Conservation (phyloP, 2,113 vertebrate species). For the Ochotona curzoniae region DNA sequence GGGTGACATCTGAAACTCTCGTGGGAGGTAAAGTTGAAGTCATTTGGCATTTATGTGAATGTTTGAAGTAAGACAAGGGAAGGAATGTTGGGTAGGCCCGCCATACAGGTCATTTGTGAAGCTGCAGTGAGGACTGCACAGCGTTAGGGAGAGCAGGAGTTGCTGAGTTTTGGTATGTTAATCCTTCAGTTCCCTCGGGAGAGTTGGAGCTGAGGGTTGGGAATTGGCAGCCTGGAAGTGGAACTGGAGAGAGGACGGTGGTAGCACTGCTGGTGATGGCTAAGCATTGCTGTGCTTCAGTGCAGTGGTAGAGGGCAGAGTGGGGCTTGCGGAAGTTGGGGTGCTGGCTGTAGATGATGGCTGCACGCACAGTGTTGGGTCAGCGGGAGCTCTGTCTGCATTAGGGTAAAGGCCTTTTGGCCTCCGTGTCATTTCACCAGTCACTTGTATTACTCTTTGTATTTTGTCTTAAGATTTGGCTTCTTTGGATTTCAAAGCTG, state of each 20-base stretch:
- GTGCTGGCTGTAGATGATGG: not conserved
- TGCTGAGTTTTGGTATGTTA: slow-evolving; percentile 17
- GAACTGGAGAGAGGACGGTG: not conserved
- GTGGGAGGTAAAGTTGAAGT: not conserved
- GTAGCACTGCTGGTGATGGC: no score
- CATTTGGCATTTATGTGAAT: not conserved
- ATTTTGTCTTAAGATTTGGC: slow-evolving; percentile 4
- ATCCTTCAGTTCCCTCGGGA: not conserved
- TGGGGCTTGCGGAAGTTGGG: not conserved
- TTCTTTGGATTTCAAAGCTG: slow-evolving; percentile 35
- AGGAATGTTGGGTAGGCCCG: not conserved
- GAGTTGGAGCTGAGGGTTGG: not conserved
- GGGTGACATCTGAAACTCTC: not conserved
- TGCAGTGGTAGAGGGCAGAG: not conserved
- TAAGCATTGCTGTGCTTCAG: not conserved
- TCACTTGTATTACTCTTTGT: not conserved
- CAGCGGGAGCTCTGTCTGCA: not conserved
- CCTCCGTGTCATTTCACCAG: not conserved
- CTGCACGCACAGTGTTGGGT: not conserved
- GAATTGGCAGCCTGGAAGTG: not conserved
- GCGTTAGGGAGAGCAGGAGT: not conserved
- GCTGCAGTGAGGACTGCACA: not conserved
- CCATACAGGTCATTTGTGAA: not conserved
- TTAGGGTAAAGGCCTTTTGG: not conserved
- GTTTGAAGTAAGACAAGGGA: not conserved